A percentile compares a stretch with the other conserved stretches of the same genome.
These are phyloP conservation scores for Pyrochroa serraticornis DNA, from an alignment of 2,888 invertebrate genomes.

Conservation along the genomic window DNA sequence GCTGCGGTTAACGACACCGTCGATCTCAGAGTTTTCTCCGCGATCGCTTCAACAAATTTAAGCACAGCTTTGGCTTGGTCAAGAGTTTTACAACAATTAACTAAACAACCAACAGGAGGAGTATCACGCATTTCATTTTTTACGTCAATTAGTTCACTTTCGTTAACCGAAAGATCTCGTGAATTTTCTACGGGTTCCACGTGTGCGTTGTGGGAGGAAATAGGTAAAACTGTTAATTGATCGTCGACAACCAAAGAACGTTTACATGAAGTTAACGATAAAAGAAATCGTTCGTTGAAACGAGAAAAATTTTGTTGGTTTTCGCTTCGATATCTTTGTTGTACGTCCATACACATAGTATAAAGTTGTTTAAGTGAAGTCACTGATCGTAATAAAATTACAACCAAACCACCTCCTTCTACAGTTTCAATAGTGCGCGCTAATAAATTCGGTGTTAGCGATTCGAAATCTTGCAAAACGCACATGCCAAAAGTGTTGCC, in stretches of 20 bases:
- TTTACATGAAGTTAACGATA: conserved; percentile 86
- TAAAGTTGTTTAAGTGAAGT: conserved; percentile 91
- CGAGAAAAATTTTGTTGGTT: conserved; percentile 89
- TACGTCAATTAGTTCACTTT: conserved; percentile 68
- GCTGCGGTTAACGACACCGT: conserved; percentile 96
- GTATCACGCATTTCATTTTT: conserved; percentile 87
- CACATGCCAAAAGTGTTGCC: conserved; percentile 91
- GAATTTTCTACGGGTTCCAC: conserved; percentile 73
- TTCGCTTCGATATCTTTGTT: conserved; percentile 93
- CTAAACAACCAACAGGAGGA: conserved; percentile 88
- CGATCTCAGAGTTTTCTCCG: conserved; percentile 86
- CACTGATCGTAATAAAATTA: conserved; percentile 84
- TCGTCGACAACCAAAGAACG: conserved; percentile 95
- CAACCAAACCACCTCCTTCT: conserved; percentile 82
- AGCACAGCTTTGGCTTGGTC: conserved; percentile 93
- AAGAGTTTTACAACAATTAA: conserved; percentile 88
- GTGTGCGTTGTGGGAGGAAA: conserved; percentile 86
- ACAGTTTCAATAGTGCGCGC: conserved; percentile 98
- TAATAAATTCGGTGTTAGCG: conserved; percentile 93
- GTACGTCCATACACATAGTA: conserved; percentile 98
- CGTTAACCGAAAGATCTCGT: conserved; percentile 59
- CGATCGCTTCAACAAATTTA: conserved; percentile 92
- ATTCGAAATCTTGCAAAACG: conserved; percentile 89
- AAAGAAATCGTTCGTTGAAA: conserved; percentile 95
- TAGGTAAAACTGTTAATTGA: conserved; percentile 86